phyloP scores from a whole-genome alignment of 2,113 vertebrate genomes.

The Hippocampus barbouri region DNA sequence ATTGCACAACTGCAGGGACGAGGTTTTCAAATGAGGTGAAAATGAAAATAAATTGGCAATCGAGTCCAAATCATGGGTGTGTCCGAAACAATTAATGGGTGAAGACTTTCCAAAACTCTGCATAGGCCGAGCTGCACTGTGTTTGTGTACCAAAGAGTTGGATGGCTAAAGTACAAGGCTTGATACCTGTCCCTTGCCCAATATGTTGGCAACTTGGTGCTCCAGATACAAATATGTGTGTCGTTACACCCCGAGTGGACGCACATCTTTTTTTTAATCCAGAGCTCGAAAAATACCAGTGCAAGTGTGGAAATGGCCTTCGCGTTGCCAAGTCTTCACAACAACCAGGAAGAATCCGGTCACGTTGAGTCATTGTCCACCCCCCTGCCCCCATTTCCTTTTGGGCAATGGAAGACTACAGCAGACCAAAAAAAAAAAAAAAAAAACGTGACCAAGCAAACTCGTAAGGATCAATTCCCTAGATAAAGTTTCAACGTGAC shows the following conservation, averaged over 20 bases:
- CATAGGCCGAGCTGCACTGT: not conserved
- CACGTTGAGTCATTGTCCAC: slow-evolving; percentile 38
- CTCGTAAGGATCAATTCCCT: slow-evolving; percentile 51
- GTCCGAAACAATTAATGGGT: not conserved
- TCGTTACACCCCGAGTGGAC: not conserved
- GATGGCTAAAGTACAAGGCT: not conserved
- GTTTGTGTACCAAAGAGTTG: not conserved
- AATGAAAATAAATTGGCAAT: not conserved
- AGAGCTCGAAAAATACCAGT: not conserved
- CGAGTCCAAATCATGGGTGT: not conserved
- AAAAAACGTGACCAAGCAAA: slow-evolving; percentile 62
- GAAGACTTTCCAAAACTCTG: not conserved
- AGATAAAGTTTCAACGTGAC: slow-evolving; percentile 55
- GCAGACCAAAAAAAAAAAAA: slow-evolving; percentile 1
- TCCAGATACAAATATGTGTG: not conserved
- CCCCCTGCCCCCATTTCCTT: slow-evolving; percentile 21
- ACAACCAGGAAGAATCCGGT: slow-evolving; percentile 52
- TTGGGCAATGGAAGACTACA: slow-evolving; percentile 17
- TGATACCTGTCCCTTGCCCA: not conserved
- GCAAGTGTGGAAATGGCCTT: not conserved
- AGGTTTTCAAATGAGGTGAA: not conserved
- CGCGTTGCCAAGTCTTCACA: slow-evolving; percentile 7
- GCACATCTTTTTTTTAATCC: not conserved
- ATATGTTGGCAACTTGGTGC: not conserved
- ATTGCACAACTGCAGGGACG: slow-evolving; percentile 3